Percentiles rank a stretch among this genome's conserved stretches.
Evolutionary conservation across 1,140 invertebrate species (phyloP).

Genomic region (Zaprionus africanus): DNA sequence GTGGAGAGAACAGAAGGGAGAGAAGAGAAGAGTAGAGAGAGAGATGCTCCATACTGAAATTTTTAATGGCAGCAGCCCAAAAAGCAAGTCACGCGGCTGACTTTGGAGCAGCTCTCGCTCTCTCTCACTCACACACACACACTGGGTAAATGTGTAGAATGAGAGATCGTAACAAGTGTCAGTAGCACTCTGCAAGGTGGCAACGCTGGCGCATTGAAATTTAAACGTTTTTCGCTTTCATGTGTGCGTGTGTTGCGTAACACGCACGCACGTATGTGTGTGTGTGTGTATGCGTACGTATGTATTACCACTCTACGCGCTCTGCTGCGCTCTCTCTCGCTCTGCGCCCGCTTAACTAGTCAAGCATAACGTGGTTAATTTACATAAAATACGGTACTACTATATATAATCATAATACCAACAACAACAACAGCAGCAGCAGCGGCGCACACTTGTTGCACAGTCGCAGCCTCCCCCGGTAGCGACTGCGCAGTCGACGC

Average conservation of each 20-base stretch:
- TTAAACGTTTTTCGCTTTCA: slow-evolving; percentile 46
- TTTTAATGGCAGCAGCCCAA: slow-evolving; percentile 55
- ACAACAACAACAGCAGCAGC: slow-evolving; percentile 37
- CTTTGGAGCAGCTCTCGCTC: slow-evolving; percentile 31
- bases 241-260: slow-evolving; percentile 66
- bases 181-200: slow-evolving; percentile 48
- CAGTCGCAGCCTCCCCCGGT: slow-evolving; percentile 22
- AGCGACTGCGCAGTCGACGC: slow-evolving; percentile 37
- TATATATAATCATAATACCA: slow-evolving; percentile 18
- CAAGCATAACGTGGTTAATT: slow-evolving; percentile 70
- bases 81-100: slow-evolving; percentile 58
- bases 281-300: background rate
- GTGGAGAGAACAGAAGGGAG: background rate
- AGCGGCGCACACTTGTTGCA: slow-evolving; percentile 65
- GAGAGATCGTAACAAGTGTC: slow-evolving; percentile 58
- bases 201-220: slow-evolving; percentile 56
- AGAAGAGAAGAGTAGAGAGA: background rate
- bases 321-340: slow-evolving; percentile 19
- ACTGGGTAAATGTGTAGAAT: slow-evolving; percentile 3
- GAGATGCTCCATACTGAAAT: slow-evolving; percentile 47
- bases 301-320: slow-evolving; percentile 47
- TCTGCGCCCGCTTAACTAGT: slow-evolving; percentile 68
- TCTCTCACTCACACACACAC: slow-evolving; percentile 6
- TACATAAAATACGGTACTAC: slow-evolving; percentile 71
- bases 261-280: background rate